Conservation (phyloP, 2,797 vertebrate genomes). For the Acipenser ruthenus region DNA sequence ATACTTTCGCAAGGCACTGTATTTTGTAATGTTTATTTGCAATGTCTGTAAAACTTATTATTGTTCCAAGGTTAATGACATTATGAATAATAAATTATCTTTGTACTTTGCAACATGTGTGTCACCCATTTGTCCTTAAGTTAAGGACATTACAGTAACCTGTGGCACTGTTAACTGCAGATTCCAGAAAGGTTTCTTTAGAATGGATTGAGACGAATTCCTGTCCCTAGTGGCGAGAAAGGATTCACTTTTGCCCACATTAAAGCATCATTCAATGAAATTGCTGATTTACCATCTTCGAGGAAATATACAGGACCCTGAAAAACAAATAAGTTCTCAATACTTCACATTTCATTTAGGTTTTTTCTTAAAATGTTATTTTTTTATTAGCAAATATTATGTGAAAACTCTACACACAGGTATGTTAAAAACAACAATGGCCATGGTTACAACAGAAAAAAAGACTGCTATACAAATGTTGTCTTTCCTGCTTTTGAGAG, state of each 20-base stretch:
- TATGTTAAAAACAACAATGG: too few species aligned
- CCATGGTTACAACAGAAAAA: too few species aligned
- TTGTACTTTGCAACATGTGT: not conserved
- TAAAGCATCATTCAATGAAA: constrained; percentile 89
- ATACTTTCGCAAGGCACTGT: too few species aligned
- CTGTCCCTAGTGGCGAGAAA: constrained; percentile 93
- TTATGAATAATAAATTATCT: not conserved
- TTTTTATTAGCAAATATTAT: too few species aligned
- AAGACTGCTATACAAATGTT: too few species aligned
- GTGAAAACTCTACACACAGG: too few species aligned
- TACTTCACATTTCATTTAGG: not conserved
- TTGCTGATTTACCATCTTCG: constrained; percentile 87
- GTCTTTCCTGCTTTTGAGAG: too few species aligned
- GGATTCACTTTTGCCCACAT: constrained; percentile 99
- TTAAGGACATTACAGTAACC: not conserved
- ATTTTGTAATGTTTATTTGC: too few species aligned
- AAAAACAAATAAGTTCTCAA: not conserved
- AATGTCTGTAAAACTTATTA: not conserved
- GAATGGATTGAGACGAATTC: constrained; percentile 89
- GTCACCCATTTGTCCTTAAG: not conserved
- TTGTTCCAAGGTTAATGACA: not conserved
- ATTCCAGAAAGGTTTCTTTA: constrained; percentile 39
- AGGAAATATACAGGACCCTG: constrained; percentile 89
- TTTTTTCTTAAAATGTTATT: not conserved
- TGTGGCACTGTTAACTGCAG: not conserved